Conservation (phyloP, 2,888 invertebrate species). For the Amphimallon solstitiale region DNA sequence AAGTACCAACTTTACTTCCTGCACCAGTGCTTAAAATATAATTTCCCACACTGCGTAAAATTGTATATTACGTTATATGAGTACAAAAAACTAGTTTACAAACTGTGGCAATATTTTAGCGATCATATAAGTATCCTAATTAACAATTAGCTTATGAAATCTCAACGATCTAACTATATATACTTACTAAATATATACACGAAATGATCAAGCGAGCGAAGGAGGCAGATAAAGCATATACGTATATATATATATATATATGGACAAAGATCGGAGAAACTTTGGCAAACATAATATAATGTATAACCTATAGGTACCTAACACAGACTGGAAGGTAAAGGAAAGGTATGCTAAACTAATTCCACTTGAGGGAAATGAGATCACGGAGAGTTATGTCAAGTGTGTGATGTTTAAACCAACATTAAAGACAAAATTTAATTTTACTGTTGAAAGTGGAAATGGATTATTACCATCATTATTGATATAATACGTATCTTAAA, state of each 20-base stretch:
- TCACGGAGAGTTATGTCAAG: slow-evolving; percentile 24
- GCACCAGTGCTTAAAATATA: too few relatives aligned
- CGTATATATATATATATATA: too few relatives aligned
- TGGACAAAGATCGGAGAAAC: background rate
- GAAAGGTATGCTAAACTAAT: slow-evolving; percentile 24
- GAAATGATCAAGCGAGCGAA: background rate
- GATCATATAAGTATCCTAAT: too few relatives aligned
- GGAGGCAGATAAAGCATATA: background rate
- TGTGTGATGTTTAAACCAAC: slow-evolving; percentile 25
- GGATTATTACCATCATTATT: background rate
- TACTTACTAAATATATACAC: background rate
- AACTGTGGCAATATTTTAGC: too few relatives aligned
- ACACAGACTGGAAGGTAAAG: background rate
- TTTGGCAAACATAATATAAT: slow-evolving; percentile 15
- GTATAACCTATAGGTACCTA: background rate
- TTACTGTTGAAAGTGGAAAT: slow-evolving; percentile 15
- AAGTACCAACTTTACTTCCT: too few relatives aligned
- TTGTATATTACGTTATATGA: too few relatives aligned
- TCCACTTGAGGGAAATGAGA: slow-evolving; percentile 18
- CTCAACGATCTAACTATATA: too few relatives aligned
- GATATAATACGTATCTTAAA: too few relatives aligned
- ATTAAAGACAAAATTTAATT: slow-evolving; percentile 19
- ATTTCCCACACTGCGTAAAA: too few relatives aligned
- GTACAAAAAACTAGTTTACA: too few relatives aligned
- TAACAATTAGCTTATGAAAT: too few relatives aligned